phyloP scores from a whole-genome alignment of 2,888 invertebrate genomes.

The Physocephala rufipes region DNA sequence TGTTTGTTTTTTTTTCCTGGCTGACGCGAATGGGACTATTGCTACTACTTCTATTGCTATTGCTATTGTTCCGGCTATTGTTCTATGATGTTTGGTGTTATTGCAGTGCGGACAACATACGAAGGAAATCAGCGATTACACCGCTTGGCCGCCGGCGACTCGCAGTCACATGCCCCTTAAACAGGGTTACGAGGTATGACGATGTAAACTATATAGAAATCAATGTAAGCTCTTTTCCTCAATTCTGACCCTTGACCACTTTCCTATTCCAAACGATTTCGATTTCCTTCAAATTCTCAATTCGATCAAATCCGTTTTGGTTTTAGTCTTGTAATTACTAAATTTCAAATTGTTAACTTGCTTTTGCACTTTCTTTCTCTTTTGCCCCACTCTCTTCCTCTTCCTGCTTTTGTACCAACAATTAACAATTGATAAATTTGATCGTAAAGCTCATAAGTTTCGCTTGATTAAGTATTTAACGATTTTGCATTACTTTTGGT shows the following conservation, averaged over 20 bases:
- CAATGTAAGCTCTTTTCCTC: constrained; percentile 42
- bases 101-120: constrained; percentile 61
- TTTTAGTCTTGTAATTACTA: constrained; percentile 39
- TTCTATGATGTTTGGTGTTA: constrained; percentile 4
- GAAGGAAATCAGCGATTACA: constrained; percentile 65
- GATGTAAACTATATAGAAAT: constrained; percentile 39
- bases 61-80: no score
- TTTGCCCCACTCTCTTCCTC: no score
- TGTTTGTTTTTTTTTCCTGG: constrained; percentile 33
- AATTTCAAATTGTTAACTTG: no score
- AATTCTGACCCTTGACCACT: constrained; percentile 29
- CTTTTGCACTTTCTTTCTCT: no score
- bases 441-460: no score
- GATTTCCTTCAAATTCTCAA: background rate
- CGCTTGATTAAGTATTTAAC: no score
- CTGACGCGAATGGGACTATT: constrained; percentile 32
- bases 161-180: constrained; percentile 66
- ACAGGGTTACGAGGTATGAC: constrained; percentile 65
- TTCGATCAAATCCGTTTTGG: constrained; percentile 40
- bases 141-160: constrained; percentile 63
- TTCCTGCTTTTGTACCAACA: no score
- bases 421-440: no score
- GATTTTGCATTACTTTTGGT: no score
- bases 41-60: background rate
- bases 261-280: constrained; percentile 23